Conservation (phyloP, 2,113 vertebrate species). For the Onychostoma macrolepis region DNA sequence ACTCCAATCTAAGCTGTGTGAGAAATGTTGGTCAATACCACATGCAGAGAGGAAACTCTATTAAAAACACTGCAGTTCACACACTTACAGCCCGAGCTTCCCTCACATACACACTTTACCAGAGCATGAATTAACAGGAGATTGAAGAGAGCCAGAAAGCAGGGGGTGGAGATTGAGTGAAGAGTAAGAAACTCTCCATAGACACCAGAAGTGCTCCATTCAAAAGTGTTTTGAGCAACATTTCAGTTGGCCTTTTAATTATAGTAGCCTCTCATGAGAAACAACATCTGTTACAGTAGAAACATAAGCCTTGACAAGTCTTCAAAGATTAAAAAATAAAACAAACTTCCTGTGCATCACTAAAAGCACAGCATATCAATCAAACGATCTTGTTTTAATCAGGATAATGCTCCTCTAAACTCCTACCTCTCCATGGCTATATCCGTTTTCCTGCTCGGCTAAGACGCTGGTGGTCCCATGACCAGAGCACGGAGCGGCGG, state of each 20-base stretch:
- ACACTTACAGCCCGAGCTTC: conserved; percentile 26
- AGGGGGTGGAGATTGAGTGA: conserved; percentile 9
- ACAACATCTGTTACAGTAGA: background rate
- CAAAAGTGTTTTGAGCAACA: conserved; percentile 17
- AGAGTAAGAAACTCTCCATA: conserved; percentile 28
- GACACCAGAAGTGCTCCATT: conserved; percentile 39
- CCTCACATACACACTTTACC: conserved; percentile 6
- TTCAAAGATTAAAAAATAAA: background rate
- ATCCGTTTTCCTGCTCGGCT: conserved; percentile 50
- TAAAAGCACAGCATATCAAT: background rate
- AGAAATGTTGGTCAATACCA: conserved; percentile 34
- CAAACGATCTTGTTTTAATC: background rate
- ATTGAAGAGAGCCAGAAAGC: conserved; percentile 8
- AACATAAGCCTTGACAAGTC: background rate
- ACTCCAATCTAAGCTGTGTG: conserved; percentile 25
- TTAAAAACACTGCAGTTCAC: conserved; percentile 31
- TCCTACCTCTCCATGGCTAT: conserved; percentile 61
- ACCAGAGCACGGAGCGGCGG: conserved; percentile 45
- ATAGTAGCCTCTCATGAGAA: background rate
- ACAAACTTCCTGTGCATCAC: background rate
- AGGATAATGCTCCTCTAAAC: background rate
- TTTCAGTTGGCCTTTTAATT: conserved; percentile 19
- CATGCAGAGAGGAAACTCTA: conserved; percentile 35
- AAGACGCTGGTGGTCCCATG: conserved; percentile 43
- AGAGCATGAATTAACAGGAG: conserved; percentile 4